These are phyloP conservation scores for Montipora capricornis DNA, from an alignment of 64 coral and sea anemone genomes.

Conservation along the genomic window DNA sequence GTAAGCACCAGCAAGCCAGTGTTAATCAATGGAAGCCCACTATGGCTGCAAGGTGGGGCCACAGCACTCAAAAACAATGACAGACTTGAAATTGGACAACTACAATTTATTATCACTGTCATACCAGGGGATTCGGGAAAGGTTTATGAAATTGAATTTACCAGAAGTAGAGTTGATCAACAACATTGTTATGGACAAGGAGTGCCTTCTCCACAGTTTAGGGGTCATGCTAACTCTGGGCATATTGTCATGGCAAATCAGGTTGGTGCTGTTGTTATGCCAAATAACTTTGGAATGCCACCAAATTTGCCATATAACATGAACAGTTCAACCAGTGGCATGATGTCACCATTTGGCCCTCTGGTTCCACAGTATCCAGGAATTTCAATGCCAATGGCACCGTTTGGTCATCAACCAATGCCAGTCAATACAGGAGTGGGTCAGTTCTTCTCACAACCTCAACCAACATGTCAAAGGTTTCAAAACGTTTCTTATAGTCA, in stretches of 20 bases:
- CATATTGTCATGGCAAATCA: not conserved
- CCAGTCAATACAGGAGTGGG: not conserved
- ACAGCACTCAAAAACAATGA: slow-evolving; percentile 11
- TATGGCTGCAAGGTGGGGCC: not conserved
- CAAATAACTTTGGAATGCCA: slow-evolving; percentile 4
- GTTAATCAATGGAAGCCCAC: slow-evolving; percentile 7
- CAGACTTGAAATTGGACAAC: slow-evolving; percentile 1
- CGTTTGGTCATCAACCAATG: not conserved
- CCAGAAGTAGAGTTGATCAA: not conserved
- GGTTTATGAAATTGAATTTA: slow-evolving; percentile 29
- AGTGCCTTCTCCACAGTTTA: not conserved
- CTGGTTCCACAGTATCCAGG: not conserved
- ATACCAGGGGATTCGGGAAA: not conserved
- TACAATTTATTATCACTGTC: not conserved
- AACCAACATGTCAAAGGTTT: not conserved
- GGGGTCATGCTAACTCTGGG: not conserved
- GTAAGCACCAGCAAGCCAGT: not conserved
- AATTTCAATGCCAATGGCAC: not conserved
- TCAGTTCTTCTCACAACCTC: not conserved
- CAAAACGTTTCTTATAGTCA: not conserved
- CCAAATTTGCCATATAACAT: slow-evolving; percentile 9
- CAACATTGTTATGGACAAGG: too few relatives aligned
- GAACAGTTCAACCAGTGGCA: slow-evolving; percentile 5
- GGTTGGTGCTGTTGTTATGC: slow-evolving; percentile 11
- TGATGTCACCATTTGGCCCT: not conserved